Conservation (phyloP, 37 sponge, comb jelly and placozoan species). For the Halichondria panicea region DNA sequence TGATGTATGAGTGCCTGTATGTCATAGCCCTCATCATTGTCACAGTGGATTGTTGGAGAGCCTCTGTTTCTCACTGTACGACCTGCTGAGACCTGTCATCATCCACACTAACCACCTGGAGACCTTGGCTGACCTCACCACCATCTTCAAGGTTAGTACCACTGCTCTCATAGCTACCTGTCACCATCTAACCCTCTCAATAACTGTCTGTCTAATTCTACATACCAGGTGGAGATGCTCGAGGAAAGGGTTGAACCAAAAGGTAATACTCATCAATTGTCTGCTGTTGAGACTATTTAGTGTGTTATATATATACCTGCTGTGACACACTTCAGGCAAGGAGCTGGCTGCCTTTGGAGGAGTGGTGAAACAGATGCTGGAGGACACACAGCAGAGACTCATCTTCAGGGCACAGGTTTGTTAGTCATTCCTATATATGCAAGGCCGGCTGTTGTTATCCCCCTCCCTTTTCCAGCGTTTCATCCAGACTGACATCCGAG, state of each 20-base stretch:
- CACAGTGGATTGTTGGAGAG: conserved; percentile 84
- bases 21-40: neutral
- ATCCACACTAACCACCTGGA: conserved; percentile 95
- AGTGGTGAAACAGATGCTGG: conserved; percentile 81
- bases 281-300: neutral
- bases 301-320: neutral
- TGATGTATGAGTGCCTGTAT: neutral
- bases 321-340: conserved; percentile 30
- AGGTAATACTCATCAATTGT: conserved; percentile 37
- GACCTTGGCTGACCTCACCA: conserved; percentile 91
- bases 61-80: conserved; percentile 85
- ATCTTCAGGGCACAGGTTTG: conserved; percentile 91
- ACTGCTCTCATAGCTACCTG: neutral
- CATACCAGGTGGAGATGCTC: conserved; percentile 79
- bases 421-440: no score
- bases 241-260: conserved; percentile 78
- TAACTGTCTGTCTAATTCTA: neutral
- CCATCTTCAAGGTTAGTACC: conserved; percentile 79
- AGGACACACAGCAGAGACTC: conserved; percentile 96
- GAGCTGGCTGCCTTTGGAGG: conserved; percentile 79
- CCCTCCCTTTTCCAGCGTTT: conserved; percentile 44
- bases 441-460: neutral
- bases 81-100: conserved; percentile 83
- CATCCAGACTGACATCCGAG: conserved; percentile 88
- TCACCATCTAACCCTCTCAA: neutral